phyloP scores from a whole-genome alignment of 1,140 invertebrate species.

The Atta texana region DNA sequence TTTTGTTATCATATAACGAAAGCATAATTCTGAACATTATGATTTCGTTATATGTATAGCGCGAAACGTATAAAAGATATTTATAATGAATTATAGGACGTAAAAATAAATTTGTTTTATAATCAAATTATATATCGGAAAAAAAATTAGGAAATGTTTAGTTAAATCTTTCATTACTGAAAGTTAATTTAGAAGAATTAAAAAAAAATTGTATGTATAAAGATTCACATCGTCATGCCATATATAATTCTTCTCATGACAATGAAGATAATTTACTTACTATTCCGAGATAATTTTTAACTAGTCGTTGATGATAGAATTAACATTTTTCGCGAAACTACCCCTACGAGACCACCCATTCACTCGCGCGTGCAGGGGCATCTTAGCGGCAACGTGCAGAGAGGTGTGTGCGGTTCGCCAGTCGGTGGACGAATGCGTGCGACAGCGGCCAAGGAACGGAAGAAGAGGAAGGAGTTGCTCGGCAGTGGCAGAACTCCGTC shows the following conservation, averaged over 20 bases:
- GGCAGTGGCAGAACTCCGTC: constrained; percentile 35
- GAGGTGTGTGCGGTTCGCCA: constrained; percentile 67
- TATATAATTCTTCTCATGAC: constrained; percentile 1
- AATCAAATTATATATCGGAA: not conserved
- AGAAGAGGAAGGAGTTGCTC: constrained; percentile 56
- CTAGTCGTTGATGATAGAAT: not conserved
- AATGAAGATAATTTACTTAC: constrained; percentile 6
- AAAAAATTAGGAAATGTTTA: not conserved
- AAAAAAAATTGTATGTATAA: not conserved
- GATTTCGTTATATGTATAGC: not conserved
- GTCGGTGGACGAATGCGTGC: constrained; percentile 71
- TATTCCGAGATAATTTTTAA: constrained; percentile 2
- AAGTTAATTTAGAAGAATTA: not conserved
- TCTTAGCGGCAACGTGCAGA: constrained; percentile 7
- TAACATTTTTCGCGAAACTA: constrained; percentile 20
- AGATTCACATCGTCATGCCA: constrained; percentile 11
- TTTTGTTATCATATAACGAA: not conserved
- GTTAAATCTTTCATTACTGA: not conserved
- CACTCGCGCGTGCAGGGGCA: constrained; percentile 1
- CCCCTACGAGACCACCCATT: constrained; percentile 10
- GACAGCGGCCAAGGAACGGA: constrained; percentile 64
- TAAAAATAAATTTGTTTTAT: not conserved
- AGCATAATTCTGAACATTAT: not conserved
- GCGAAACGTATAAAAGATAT: not conserved
- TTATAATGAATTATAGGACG: not conserved